Base-by-base conservation (phyloP, 2,113 vertebrate species). In the Columba livia region DNA sequence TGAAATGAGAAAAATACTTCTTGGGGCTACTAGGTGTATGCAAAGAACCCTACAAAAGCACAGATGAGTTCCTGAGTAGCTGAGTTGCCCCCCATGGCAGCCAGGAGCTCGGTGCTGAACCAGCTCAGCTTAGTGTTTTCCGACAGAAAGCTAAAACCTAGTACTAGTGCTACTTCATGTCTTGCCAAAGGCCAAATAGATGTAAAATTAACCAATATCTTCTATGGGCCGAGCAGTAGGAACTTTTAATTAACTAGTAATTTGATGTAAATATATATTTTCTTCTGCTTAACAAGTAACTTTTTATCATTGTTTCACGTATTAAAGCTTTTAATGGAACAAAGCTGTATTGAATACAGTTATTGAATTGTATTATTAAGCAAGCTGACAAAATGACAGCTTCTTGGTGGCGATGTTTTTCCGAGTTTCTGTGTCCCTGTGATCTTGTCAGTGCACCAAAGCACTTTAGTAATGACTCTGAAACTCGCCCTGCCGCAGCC, bases 161-260 rank as follows among this genome's bases (percentile, higher is more conserved):
- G 11, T 36, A 8, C 24, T 53, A 53, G 26, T 57, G 44, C 79
- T 83, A 23, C 34, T 69, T 85, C 36, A 13, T 8, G 18, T 26
- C 82, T 64, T 66, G 58, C 66, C 25, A 24, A 51, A 86, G 75
- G 57, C 32, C 31, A 80, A 73, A 34, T 4, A 66, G 20, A 38
- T 12, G 12, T 50, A 36, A 65, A 90, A 70, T 29, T 14, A 60
- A 48, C 18, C 26, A 34, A 4, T 36, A 28, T 31, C 18, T 83
- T 65, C 44, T 36, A 61, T 20, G 3, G 6, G n/a, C 29, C 40
- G 54, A 66, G 79, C 50, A 70, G 24, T 51, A 9, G 32, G 34
- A 85, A 75, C 85, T 85, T 47, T 23, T 94, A 77, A 75, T 64
- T 88, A 89, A 82, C 75, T 69, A 69, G 48, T 72, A 79, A 75